Conservation (phyloP, 2,113 vertebrate species). For the Ginglymostoma cirratum region DNA sequence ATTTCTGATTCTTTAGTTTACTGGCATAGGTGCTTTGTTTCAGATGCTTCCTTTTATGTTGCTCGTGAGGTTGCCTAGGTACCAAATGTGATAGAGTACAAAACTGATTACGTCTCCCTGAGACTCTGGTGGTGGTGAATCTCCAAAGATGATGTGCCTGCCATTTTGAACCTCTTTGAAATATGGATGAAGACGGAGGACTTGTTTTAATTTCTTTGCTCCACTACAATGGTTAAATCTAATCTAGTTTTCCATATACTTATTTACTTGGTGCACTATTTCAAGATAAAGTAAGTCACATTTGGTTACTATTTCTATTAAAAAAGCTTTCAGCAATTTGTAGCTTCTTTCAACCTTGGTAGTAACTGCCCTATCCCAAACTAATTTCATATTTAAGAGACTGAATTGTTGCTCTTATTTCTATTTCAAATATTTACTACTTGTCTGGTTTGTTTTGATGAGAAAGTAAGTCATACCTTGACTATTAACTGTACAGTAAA, state of each 20-base stretch:
- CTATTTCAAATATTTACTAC: slow-evolving; percentile 8
- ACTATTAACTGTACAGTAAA: not conserved
- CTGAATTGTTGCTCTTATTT: not conserved
- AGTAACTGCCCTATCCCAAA: not conserved
- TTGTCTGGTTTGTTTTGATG: not conserved
- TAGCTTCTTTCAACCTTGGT: not conserved
- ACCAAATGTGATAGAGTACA: not conserved
- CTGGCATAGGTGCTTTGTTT: not conserved
- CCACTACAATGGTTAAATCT: not conserved
- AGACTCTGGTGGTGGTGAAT: not conserved
- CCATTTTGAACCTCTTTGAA: not conserved
- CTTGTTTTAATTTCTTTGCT: not conserved
- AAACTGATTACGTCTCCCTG: not conserved
- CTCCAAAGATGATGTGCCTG: slow-evolving; percentile 7
- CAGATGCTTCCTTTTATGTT: not conserved
- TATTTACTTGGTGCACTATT: not conserved
- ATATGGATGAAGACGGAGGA: slow-evolving; percentile 23
- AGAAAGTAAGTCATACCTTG: not conserved
- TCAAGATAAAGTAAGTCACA: not conserved
- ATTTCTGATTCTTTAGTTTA: not conserved
- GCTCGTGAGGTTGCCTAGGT: not conserved
- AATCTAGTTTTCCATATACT: not conserved
- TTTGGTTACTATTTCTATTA: not conserved
- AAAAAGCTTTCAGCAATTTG: not conserved
- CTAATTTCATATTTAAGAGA: slow-evolving; percentile 19